Conservation (phyloP, 2,888 invertebrate genomes). For the Cylloceria caligata region DNA sequence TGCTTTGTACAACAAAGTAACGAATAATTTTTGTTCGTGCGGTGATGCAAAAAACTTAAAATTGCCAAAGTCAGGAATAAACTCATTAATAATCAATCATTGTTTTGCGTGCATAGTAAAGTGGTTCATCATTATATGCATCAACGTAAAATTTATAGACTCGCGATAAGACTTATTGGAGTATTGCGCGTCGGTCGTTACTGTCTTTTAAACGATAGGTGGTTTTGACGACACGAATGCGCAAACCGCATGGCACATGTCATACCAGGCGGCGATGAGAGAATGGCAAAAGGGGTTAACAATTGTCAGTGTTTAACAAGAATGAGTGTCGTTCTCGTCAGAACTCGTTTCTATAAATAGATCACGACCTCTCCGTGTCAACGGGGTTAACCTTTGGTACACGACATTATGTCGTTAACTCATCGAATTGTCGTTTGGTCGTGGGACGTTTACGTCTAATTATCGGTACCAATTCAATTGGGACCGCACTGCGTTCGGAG, state of each 20-base stretch:
- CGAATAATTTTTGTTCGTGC: too few species aligned
- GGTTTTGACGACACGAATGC: background rate
- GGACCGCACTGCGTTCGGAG: constrained; percentile 12
- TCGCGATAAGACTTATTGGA: background rate
- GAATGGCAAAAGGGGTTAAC: constrained; percentile 33
- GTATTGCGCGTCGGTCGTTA: constrained; percentile 6
- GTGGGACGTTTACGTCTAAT: constrained; percentile 35
- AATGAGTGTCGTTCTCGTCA: constrained; percentile 31
- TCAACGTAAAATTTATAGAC: background rate
- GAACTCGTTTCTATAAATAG: constrained; percentile 53
- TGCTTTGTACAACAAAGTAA: too few species aligned
- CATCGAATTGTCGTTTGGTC: constrained; percentile 54
- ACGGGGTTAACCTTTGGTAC: constrained; percentile 53
- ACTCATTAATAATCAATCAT: background rate
- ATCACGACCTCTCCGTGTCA: constrained; percentile 52
- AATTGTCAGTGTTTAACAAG: constrained; percentile 35
- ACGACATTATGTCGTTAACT: constrained; percentile 56
- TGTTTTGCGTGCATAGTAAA: background rate
- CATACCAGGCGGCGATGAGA: background rate
- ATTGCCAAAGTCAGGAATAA: too few species aligned
- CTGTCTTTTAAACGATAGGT: background rate
- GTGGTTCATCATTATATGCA: background rate
- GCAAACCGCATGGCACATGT: background rate
- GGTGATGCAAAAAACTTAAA: too few species aligned
- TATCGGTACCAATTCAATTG: constrained; percentile 55